phyloP scores from a whole-genome alignment of 2,888 invertebrate genomes.

The Habrosyne pyritoides region DNA sequence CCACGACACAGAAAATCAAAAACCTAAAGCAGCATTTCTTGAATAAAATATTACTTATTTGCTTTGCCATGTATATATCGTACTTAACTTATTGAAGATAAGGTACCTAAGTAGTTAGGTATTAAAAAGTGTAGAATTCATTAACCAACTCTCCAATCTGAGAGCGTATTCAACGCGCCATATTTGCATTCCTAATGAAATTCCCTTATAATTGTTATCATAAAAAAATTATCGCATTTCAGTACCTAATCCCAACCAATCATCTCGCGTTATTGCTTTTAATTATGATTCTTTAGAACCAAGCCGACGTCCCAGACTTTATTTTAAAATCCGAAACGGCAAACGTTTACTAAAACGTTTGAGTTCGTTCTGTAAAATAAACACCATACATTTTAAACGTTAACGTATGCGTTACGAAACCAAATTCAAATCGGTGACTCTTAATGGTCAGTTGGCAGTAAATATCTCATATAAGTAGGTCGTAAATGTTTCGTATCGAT shows the following conservation, averaged over 20 bases:
- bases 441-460: conserved; percentile 27
- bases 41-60: too few species aligned
- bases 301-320: conserved; percentile 21
- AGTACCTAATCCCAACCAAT: conserved; percentile 45
- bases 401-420: conserved; percentile 31
- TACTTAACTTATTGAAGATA: too few species aligned
- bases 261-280: conserved; percentile 46
- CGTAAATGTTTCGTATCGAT: conserved; percentile 36
- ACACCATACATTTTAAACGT: conserved; percentile 25
- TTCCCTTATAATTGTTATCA: conserved; percentile 49
- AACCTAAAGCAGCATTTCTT: too few species aligned
- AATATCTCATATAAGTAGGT: conserved; percentile 38
- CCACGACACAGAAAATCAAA: too few species aligned
- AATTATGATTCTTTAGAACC: conserved; percentile 42
- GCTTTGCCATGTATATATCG: too few species aligned
- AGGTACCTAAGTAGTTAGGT: neutral
- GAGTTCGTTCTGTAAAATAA: conserved; percentile 13
- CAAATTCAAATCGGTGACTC: conserved; percentile 28
- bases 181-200: conserved; percentile 60
- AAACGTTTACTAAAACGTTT: conserved; percentile 27
- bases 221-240: conserved; percentile 47
- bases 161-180: conserved; percentile 19
- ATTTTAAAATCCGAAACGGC: conserved; percentile 29
- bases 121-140: conserved; percentile 19
- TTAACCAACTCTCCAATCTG: conserved; percentile 22